Conservation (phyloP, 2,113 vertebrate genomes). For the Brachyhypopomus occidentalis region DNA sequence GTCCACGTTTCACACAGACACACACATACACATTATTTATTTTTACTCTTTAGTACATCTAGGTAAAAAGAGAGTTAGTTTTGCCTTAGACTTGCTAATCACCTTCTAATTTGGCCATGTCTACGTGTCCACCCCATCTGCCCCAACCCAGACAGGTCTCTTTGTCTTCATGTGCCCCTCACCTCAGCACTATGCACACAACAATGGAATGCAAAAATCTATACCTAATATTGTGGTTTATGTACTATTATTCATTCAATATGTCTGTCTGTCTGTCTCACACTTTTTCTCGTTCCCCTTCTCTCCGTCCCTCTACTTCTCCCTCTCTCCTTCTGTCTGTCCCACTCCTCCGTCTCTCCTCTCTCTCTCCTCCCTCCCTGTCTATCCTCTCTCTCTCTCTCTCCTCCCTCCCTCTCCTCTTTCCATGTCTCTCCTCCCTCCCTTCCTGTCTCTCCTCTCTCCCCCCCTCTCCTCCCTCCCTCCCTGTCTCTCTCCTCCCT, state of each 20-base stretch:
- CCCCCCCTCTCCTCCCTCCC: slow-evolving; percentile 16
- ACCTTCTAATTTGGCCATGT: not conserved
- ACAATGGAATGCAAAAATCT: not conserved
- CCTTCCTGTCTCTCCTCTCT: slow-evolving; percentile 21
- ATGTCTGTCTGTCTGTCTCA: too few relatives aligned
- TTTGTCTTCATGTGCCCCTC: slow-evolving; percentile 17
- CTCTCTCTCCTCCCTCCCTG: not conserved
- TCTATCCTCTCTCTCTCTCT: slow-evolving; percentile 21
- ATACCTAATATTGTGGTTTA: slow-evolving; percentile 25
- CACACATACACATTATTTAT: slow-evolving; percentile 15
- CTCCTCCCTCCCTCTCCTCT: slow-evolving; percentile 26
- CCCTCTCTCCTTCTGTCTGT: slow-evolving; percentile 10
- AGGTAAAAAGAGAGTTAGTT: not conserved
- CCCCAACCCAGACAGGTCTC: not conserved
- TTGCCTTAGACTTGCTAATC: slow-evolving; percentile 2
- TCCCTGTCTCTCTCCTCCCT: not conserved
- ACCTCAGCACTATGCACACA: slow-evolving; percentile 35
- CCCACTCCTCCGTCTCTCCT: slow-evolving; percentile 13
- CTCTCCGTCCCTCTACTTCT: too few relatives aligned
- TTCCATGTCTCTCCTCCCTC: too few relatives aligned
- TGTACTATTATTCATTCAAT: not conserved
- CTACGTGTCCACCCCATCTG: not conserved
- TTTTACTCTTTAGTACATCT: not conserved
- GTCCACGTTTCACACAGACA: slow-evolving; percentile 30
- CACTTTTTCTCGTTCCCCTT: too few relatives aligned